Evolutionary conservation across 2,888 invertebrate genomes (phyloP), one percentile per base, ranked within the genome.

Genomic region (Xestia rhomboidea): DNA sequence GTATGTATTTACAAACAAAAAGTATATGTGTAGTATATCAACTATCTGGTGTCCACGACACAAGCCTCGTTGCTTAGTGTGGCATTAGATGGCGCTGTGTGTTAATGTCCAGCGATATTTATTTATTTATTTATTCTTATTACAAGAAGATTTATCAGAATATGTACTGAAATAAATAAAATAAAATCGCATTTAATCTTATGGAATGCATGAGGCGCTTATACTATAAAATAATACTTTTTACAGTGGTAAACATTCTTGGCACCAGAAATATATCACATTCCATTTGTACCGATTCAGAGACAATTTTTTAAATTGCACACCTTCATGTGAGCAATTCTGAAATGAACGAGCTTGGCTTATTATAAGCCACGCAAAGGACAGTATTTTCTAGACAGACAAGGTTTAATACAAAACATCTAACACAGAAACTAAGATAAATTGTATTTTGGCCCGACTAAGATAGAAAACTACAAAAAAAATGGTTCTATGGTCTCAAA

Each of bases 241-340:
- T 34, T 13, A 5, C 15, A n/a, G n/a, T 30, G 18, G 4, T 34
- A 27, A n/a, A 27, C 24, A 64, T 76, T 70, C 79, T 77, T 75
- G 80, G 80, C 84, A 77, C 30, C 38, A 68, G 21, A 77, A 46
- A 66, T 38, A 79, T 41, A 49, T 60, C 11, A 54, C 10, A 68
- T 69, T 70, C 68, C 51, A 74, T 73, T 76, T 69, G 41, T 76
- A 10, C 78, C 54, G 70, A 77, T 77, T 64, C 34, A 72, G 54
- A 82, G 60, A 68, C 79, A 68, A 81, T 83, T 82, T 81, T 64
- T 44, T 41, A 75, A 85, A 85, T 81, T 83, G 70, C 77, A 79
- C 54, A 41, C 38, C 18, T 77, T 21, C 2, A 4, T 79, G 11
- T 60, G 10, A 82, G 76, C 66, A 75, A 82, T 81, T 83, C 68